These are phyloP conservation scores for Coenonympha arcania DNA, from an alignment of 2,888 invertebrate species.

Conservation along the genomic window DNA sequence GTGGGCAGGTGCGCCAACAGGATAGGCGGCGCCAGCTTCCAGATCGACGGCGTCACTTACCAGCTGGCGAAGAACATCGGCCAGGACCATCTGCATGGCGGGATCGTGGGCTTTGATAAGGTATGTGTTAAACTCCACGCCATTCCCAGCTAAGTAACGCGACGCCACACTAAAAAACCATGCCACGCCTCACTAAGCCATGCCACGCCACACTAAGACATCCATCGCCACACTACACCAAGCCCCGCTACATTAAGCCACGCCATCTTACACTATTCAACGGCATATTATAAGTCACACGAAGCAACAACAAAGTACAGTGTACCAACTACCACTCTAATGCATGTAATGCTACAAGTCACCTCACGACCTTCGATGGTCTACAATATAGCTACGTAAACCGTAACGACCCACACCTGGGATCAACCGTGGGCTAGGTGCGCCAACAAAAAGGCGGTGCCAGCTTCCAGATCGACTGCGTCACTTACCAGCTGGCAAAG, in stretches of 20 bases:
- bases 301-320: no score
- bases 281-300: no score
- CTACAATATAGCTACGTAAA: constrained; percentile 75
- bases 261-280: no score
- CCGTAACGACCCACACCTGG: constrained; percentile 79
- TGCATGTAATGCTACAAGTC: no score
- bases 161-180: no score
- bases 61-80: constrained; percentile 81
- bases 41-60: constrained; percentile 74
- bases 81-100: constrained; percentile 87
- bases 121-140: no score
- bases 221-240: no score
- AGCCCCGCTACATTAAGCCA: no score
- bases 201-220: no score
- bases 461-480: constrained; percentile 63
- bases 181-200: no score
- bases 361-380: constrained; percentile 85
- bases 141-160: no score
- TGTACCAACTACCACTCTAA: no score
- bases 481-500: constrained; percentile 77
- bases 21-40: constrained; percentile 78
- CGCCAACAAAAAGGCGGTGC: constrained; percentile 86
- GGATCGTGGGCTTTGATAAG: constrained; percentile 85
- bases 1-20: constrained; percentile 92
- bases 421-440: constrained; percentile 90